Conservation (phyloP, 1,140 invertebrate genomes). For the Lepidostoma basale region DNA sequence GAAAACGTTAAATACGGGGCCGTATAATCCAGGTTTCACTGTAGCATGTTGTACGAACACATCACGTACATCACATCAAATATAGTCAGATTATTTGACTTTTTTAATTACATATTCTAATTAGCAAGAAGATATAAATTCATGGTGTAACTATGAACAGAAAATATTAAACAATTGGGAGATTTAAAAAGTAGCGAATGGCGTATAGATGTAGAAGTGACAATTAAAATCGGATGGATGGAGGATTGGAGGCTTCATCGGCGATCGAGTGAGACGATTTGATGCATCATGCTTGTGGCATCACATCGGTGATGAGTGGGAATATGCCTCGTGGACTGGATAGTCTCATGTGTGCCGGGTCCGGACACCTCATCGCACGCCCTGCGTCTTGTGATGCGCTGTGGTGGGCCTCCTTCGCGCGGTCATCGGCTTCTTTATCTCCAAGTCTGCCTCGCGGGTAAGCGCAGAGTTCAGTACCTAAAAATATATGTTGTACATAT, state of each 20-base stretch:
- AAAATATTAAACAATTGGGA: too few species aligned
- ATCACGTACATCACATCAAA: too few species aligned
- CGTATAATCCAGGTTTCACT: too few species aligned
- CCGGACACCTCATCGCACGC: constrained; percentile 41
- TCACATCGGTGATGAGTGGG: background rate
- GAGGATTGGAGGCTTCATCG: background rate
- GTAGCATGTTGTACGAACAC: too few species aligned
- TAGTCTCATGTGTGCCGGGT: background rate
- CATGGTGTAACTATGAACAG: too few species aligned
- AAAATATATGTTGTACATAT: background rate
- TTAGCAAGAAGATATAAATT: too few species aligned
- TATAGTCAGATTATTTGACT: too few species aligned
- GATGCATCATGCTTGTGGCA: background rate
- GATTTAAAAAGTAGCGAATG: background rate
- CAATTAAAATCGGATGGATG: background rate
- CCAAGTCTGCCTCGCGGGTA: constrained; percentile 40
- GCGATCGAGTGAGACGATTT: background rate
- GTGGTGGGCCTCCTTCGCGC: constrained; percentile 42
- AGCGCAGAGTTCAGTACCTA: constrained; percentile 44
- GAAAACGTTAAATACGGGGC: too few species aligned
- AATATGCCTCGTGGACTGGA: background rate
- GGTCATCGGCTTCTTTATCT: constrained; percentile 45
- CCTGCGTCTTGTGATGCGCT: constrained; percentile 44
- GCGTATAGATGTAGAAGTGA: background rate
- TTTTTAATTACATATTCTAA: too few species aligned